Conservation (phyloP, 2,113 vertebrate genomes). For the Protomyctophum bolini region DNA sequence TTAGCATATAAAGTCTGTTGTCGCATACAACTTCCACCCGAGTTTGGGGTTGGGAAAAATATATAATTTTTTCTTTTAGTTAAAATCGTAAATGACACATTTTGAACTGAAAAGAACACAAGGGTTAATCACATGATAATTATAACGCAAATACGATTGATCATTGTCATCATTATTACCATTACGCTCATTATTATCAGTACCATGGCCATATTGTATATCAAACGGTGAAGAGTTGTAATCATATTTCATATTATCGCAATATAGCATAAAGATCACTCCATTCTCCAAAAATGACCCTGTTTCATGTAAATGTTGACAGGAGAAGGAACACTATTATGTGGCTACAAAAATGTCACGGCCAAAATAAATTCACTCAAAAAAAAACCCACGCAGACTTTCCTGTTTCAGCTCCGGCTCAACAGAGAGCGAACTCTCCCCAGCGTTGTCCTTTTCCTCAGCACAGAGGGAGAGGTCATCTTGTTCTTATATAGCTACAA, state of each 20-base stretch:
- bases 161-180: constrained; percentile 58
- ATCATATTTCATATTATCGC: constrained; percentile 44
- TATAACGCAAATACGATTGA: constrained; percentile 29
- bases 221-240: constrained; percentile 31
- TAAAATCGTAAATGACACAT: too few relatives aligned
- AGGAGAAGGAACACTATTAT: constrained; percentile 53
- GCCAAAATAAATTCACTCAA: constrained; percentile 66
- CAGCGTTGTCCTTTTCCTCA: constrained; percentile 32
- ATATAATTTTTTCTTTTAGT: too few relatives aligned
- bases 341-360: constrained; percentile 71
- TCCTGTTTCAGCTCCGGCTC: constrained; percentile 22
- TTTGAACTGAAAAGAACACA: too few relatives aligned
- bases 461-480: constrained; percentile 53
- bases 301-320: constrained; percentile 62
- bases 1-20: too few relatives aligned
- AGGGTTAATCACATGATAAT: background rate
- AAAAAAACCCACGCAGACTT: constrained; percentile 48
- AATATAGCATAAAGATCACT: constrained; percentile 31
- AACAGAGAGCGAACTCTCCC: constrained; percentile 6
- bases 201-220: constrained; percentile 44
- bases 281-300: constrained; percentile 60
- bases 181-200: constrained; percentile 64
- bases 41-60: too few relatives aligned
- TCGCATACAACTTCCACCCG: too few relatives aligned
- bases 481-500: constrained; percentile 49